Percentiles rank a stretch among this genome's conserved stretches.
These are phyloP conservation scores for Rotaria magnacalcarata DNA, from an alignment of 2,888 invertebrate species.

Conservation along the genomic window DNA sequence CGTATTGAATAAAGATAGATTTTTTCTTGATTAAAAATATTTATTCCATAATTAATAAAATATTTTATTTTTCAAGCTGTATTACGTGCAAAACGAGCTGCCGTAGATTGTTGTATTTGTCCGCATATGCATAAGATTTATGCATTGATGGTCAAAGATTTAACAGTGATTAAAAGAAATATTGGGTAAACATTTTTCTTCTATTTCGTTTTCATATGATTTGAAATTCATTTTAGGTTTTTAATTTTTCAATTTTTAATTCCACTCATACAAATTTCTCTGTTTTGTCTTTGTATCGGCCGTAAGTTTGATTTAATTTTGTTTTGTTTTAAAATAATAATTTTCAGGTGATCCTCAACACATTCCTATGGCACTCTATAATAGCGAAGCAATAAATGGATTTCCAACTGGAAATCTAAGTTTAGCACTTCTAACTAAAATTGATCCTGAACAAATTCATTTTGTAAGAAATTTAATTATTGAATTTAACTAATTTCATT, in stretches of 20 bases:
- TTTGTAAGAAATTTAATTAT: not conserved
- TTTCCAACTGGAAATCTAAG: conserved; percentile 27
- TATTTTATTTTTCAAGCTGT: not conserved
- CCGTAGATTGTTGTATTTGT: conserved; percentile 47
- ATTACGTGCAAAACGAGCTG: conserved; percentile 38
- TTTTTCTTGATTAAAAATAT: no score
- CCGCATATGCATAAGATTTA: conserved; percentile 49
- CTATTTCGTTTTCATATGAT: conserved; percentile 44
- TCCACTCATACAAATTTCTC: conserved; percentile 86
- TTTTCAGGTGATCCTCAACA: not conserved
- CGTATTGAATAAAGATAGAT: no score
- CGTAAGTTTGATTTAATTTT: conserved; percentile 43
- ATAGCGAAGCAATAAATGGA: conserved; percentile 67
- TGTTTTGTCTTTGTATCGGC: conserved; percentile 78
- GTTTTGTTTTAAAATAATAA: not conserved
- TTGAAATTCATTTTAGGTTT: conserved; percentile 58
- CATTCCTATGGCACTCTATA: conserved; percentile 54
- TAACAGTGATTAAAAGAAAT: conserved; percentile 53
- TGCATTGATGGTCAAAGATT: conserved; percentile 54
- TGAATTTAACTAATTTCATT: not conserved
- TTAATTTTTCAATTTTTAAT: conserved; percentile 87
- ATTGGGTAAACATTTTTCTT: conserved; percentile 50
- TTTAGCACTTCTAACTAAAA: not conserved
- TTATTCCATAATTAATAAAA: no score
- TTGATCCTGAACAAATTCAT: not conserved